These are phyloP conservation scores for Girardinichthys multiradiatus DNA, from an alignment of 2,113 vertebrate species.

Conservation along the genomic window DNA sequence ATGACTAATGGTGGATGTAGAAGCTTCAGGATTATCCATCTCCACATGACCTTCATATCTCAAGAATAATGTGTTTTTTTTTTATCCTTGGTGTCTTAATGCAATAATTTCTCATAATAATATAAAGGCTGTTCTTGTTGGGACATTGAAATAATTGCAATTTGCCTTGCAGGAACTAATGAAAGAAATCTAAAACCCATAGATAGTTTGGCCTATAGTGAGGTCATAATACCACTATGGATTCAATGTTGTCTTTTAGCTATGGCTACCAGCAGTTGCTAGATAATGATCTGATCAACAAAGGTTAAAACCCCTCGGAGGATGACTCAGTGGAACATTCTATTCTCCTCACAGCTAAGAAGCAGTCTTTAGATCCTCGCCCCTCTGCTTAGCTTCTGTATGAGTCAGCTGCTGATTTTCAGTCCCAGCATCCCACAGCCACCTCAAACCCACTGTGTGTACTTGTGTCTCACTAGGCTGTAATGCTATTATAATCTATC, in stretches of 20 bases:
- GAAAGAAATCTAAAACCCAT: slow-evolving; percentile 18
- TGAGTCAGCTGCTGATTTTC: slow-evolving; percentile 56
- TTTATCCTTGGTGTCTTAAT: slow-evolving; percentile 36
- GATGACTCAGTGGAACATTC: slow-evolving; percentile 50
- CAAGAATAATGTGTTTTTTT: slow-evolving; percentile 34
- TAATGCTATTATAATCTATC: slow-evolving; percentile 60
- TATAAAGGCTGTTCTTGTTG: slow-evolving; percentile 27
- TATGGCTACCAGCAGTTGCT: slow-evolving; percentile 1
- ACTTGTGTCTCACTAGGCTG: slow-evolving; percentile 43
- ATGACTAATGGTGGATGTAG: slow-evolving; percentile 22
- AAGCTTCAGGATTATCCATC: slow-evolving; percentile 35
- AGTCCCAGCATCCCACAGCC: slow-evolving; percentile 50
- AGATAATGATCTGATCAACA: slow-evolving; percentile 25
- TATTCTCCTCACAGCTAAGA: slow-evolving; percentile 29
- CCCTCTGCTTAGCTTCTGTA: slow-evolving; percentile 37
- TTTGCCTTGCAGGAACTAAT: slow-evolving; percentile 10
- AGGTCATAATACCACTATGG: background rate
- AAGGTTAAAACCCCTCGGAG: slow-evolving; percentile 22
- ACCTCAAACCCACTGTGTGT: slow-evolving; percentile 30
- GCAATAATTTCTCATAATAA: slow-evolving; percentile 35
- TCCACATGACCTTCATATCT: slow-evolving; percentile 35
- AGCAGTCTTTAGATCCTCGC: slow-evolving; percentile 45
- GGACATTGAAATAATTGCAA: background rate
- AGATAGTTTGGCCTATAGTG: slow-evolving; percentile 3
- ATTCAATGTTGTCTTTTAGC: background rate